Evolutionary conservation across 2,113 vertebrate genomes (phyloP).

Genomic region (Eonycteris spelaea): DNA sequence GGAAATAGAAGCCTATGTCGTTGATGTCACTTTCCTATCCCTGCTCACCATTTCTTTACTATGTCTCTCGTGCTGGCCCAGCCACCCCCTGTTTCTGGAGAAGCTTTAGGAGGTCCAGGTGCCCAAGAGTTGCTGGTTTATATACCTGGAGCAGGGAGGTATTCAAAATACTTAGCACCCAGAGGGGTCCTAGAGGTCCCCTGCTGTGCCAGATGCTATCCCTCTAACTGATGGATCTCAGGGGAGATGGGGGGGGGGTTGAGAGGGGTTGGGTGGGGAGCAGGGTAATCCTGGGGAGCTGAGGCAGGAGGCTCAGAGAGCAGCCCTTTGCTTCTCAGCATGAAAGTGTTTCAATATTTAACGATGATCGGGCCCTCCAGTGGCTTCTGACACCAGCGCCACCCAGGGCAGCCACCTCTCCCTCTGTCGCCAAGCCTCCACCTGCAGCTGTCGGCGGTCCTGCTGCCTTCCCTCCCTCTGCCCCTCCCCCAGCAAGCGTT

Average conservation of each 20-base stretch:
- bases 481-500: background rate
- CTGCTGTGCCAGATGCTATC: background rate
- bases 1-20: background rate
- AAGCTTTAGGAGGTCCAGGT: background rate
- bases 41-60: background rate
- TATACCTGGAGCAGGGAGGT: background rate
- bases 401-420: background rate
- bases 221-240: background rate
- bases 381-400: background rate
- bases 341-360: background rate
- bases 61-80: background rate
- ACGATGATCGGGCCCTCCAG: background rate
- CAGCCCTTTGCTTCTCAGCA: background rate
- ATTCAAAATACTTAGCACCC: background rate
- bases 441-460: background rate
- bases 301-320: background rate
- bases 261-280: too few relatives aligned
- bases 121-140: background rate
- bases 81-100: background rate
- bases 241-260: too few relatives aligned
- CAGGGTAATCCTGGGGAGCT: background rate
- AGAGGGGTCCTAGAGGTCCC: background rate
- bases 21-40: background rate
- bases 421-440: background rate
- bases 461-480: background rate